Evolutionary conservation across 2,888 invertebrate species (phyloP), one percentile per base, ranked within the genome.

Genomic region (Lithophane semibrunnea): DNA sequence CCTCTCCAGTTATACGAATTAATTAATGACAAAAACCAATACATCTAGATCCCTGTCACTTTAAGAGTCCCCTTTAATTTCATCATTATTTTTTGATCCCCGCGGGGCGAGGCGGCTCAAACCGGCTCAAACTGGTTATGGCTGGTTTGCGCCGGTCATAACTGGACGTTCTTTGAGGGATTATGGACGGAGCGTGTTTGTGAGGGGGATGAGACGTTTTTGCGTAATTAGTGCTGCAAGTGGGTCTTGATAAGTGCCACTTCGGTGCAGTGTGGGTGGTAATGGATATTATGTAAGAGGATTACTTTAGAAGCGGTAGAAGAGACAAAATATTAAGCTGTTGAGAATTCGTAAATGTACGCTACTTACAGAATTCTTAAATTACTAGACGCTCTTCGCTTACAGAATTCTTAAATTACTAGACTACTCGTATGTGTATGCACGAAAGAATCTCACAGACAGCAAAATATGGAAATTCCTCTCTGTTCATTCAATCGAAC

Each of bases 131-230:
- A 49, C 78, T 88, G 85, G 81, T 85, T 77, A 64, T 37, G 73
- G 65, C 42, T 65, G 84, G 79, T 75, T 86, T 93, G 93, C 94
- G 84, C 83, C 77, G 88, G 90, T 89, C 90, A 90, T 91, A 92
- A 93, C 94, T 95, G 95, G 95, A 94, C 96, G 94, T 94, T 94
- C 96, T 96, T 96, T 96, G 96, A 95, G 93, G 94, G 96, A 95
- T 96, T 95, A 95, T 92, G 92, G 90, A 91, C 42, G 84, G 69
- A 79, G 72, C 73, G 86, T 92, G 93, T 94, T 93, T 93, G 91
- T 91, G 91, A 89, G 92, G 94, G 93, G 93, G 92, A 91, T 88
- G 93, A 91, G 93, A 93, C 93, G 95, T 95, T 96, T 95, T 96
- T 96, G 94, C 94, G 94, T 95, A 96, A 96, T 96, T 95, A 95